Base-by-base conservation (phyloP, 2,888 invertebrate genomes). In the Serrognathus titanus region DNA sequence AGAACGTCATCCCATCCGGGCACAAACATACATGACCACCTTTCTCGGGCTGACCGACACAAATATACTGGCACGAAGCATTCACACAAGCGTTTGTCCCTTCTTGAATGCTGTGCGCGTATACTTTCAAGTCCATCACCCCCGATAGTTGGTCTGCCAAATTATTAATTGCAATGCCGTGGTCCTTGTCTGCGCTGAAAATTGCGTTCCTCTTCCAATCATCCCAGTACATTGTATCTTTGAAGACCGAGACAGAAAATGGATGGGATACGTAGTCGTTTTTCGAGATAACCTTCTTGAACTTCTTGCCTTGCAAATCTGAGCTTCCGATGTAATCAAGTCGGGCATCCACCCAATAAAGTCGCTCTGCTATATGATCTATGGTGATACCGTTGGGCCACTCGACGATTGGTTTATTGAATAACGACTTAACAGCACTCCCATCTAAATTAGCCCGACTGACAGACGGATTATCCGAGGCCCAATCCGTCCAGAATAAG, bases 401-500 rank as follows among this genome's bases (percentile, higher is more conserved):
- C 63, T 87, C 84, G 0, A 94, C 89, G 46, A 80, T 79, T 0
- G 85, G 83, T 55, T 82, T 83, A 0, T 81, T 81, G 66, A 90
- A 88, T 54, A 91, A 73, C 60, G 80, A 83, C 64, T 82, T 83
- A 0, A 86, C 82, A 59, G 89, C 81, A 0, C 81, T 81, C 0
- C 94, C 94, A 71, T 94, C 92, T 60, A 94, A 80, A 71, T 89
- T 87, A 0, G 93, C 88, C 51, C 92, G 80, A 6, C 88, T 89
- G 6, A 95, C 86, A 0, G 89, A 87, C 0, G 94, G 92, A 62
- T 84, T 83, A n/a, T 81, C 81, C 2, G 83, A 81, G 3, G 90
- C 89, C 93, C 93, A 94, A 72, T 95, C 94, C 0, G 93, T 92
- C 91, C 93, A 93, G 73, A 90, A 94, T 74, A 89, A 79, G 65